Conservation (phyloP, 2,888 invertebrate genomes). For the Antheraea yamamai region DNA sequence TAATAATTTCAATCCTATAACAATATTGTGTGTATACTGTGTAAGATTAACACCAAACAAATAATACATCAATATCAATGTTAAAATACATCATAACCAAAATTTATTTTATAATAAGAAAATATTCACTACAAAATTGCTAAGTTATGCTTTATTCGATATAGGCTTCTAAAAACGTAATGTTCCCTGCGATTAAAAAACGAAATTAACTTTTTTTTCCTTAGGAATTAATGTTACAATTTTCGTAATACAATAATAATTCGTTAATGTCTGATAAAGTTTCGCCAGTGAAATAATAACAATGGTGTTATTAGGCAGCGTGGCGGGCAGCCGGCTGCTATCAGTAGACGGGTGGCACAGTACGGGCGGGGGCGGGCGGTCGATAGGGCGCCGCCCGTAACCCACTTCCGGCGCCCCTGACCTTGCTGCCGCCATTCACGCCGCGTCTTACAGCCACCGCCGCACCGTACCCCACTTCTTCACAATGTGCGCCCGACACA, state of each 20-base stretch:
- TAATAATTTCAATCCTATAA: not conserved
- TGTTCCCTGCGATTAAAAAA: not conserved
- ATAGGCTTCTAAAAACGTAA: not conserved
- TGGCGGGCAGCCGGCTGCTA: conserved; percentile 30
- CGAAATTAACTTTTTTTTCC: not conserved
- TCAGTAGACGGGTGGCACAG: conserved; percentile 21
- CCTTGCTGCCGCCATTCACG: conserved; percentile 80
- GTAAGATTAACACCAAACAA: not conserved
- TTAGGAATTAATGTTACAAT: not conserved
- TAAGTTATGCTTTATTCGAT: not conserved
- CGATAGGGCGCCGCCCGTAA: conserved; percentile 80
- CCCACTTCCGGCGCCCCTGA: conserved; percentile 81
- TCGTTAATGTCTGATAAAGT: conserved; percentile 14
- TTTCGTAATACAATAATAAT: conserved; percentile 5
- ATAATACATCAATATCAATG: not conserved
- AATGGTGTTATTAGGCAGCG: conserved; percentile 29
- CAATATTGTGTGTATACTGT: not conserved
- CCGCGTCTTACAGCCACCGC: conserved; percentile 63
- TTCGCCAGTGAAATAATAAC: conserved; percentile 19
- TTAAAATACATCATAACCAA: not conserved
- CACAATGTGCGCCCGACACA: conserved; percentile 23
- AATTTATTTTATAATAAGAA: not conserved
- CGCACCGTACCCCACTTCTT: conserved; percentile 37
- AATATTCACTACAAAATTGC: not conserved
- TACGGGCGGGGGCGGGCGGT: conserved; percentile 51